Conservation (phyloP, 92 coral and sea anemone species). For the Anthopleura xanthogrammica region DNA sequence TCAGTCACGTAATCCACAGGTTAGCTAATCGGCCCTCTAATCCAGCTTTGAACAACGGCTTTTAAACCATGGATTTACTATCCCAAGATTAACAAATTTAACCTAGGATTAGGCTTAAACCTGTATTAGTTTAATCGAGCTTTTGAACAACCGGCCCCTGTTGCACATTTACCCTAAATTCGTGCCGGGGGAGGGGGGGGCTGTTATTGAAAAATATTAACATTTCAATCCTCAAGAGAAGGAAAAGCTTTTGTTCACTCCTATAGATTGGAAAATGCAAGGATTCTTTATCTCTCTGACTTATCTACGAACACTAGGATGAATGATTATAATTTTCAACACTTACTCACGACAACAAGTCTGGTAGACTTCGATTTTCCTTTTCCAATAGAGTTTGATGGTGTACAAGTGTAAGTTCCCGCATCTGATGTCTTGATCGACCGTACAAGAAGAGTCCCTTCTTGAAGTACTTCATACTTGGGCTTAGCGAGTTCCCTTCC, state of each 20-base stretch:
- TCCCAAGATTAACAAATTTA: background rate
- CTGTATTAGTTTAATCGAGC: background rate
- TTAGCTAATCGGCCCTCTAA: slow-evolving; percentile 3
- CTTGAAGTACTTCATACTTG: slow-evolving; percentile 67
- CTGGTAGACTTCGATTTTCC: slow-evolving; percentile 61
- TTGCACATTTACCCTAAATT: no score
- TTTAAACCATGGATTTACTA: background rate
- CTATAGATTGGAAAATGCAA: no score
- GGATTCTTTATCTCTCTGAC: no score
- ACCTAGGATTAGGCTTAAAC: background rate
- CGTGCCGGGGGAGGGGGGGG: no score
- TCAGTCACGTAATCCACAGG: background rate
- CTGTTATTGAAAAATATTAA: no score
- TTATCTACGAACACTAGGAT: no score
- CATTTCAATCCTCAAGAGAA: no score
- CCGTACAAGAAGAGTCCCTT: slow-evolving; percentile 79
- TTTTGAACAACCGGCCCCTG: slow-evolving; percentile 6
- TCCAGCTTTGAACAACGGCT: slow-evolving; percentile 5
- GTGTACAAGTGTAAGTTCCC: slow-evolving; percentile 83
- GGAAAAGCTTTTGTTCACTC: no score
- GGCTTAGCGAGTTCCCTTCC: slow-evolving; percentile 46
- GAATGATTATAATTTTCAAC: background rate
- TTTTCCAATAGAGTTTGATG: slow-evolving; percentile 74
- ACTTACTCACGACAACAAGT: slow-evolving; percentile 74
- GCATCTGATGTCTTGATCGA: slow-evolving; percentile 74